phyloP scores from a whole-genome alignment of 2,888 invertebrate genomes.

The Oscheius sp. region DNA sequence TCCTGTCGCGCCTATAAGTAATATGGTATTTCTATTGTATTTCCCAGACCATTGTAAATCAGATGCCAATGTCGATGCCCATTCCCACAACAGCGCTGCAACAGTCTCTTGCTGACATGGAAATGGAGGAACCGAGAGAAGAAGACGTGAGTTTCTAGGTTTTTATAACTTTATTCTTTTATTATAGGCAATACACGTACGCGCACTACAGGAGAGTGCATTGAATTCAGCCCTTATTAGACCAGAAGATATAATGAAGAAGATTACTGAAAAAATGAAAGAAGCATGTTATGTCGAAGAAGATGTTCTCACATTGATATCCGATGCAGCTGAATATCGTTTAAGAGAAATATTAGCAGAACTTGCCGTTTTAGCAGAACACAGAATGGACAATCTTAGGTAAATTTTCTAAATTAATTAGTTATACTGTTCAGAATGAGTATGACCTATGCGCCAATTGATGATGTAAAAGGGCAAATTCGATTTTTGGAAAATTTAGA shows the following conservation, averaged over 20 bases:
- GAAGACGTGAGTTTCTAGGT: conserved; percentile 1
- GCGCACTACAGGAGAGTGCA: conserved; percentile 28
- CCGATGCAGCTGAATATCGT: conserved; percentile 92
- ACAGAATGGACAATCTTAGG: conserved; percentile 85
- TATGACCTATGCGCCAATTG: conserved; percentile 36
- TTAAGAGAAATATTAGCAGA: conserved; percentile 89
- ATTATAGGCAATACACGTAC: conserved; percentile 23
- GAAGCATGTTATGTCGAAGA: conserved; percentile 55
- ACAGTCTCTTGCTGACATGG: conserved; percentile 3
- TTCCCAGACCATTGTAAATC: background rate
- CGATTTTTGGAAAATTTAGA: conserved; percentile 95
- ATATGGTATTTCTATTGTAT: background rate
- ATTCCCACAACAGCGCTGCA: background rate
- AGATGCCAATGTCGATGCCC: background rate
- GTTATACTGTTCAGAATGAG: conserved; percentile 33
- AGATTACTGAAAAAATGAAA: conserved; percentile 50
- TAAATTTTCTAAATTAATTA: background rate
- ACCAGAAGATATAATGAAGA: conserved; percentile 48
- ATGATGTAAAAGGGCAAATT: conserved; percentile 45
- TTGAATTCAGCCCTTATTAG: conserved; percentile 39
- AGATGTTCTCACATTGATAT: conserved; percentile 82
- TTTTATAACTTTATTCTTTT: background rate
- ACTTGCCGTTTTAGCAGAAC: conserved; percentile 89
- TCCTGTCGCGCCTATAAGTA: background rate
- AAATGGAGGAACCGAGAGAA: conserved; percentile 9